Evolutionary conservation across 2,113 vertebrate genomes (phyloP).

Genomic region (Alouatta palliata): DNA sequence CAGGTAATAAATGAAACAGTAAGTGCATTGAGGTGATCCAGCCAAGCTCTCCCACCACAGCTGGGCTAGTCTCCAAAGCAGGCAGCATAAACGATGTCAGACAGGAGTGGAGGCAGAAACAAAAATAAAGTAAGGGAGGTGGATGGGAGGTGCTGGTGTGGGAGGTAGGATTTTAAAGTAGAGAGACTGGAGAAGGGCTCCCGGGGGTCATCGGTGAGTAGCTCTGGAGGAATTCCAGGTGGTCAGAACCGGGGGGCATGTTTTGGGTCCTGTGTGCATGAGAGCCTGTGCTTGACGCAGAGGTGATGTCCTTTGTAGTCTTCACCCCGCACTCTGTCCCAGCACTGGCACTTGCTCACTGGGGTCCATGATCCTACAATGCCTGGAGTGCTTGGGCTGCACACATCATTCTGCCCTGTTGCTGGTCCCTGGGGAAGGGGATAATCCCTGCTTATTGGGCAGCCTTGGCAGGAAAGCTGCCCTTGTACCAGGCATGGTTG

Average conservation of each 20-base stretch:
- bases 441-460: neutral
- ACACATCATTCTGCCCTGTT: neutral
- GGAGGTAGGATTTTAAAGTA: neutral
- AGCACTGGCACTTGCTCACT: neutral
- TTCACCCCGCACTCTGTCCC: rapidly evolving
- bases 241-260: neutral
- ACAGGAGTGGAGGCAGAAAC: neutral
- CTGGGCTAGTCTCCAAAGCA: neutral
- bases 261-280: neutral
- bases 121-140: neutral
- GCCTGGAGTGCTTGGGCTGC: neutral
- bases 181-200: neutral
- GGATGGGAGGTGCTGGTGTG: neutral
- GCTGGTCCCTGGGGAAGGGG: neutral
- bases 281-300: rapidly evolving
- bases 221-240: neutral
- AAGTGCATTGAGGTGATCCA: neutral
- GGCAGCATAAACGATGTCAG: neutral
- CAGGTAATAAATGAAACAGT: neutral
- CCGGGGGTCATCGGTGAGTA: neutral
- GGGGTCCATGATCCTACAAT: neutral
- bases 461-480: neutral
- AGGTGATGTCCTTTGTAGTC: neutral
- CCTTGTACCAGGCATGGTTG: neutral
- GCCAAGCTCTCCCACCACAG: neutral